These are phyloP conservation scores for Ectropis crepuscularia DNA, from an alignment of 2,888 invertebrate genomes.

Conservation along the genomic window DNA sequence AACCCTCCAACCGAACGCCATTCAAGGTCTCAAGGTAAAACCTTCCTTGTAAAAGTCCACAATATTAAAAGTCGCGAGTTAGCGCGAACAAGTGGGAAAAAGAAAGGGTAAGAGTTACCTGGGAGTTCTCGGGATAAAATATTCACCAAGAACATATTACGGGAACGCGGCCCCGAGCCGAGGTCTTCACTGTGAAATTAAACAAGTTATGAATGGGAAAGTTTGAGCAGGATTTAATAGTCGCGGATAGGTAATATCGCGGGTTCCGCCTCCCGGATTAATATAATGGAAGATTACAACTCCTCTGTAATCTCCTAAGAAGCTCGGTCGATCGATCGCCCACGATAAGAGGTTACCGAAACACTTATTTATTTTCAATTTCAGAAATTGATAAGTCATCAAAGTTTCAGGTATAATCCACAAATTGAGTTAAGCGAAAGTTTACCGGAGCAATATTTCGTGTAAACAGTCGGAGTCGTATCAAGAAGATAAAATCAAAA, in stretches of 20 bases:
- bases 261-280: conserved; percentile 25
- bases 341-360: conserved; percentile 11
- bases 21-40: conserved; percentile 20
- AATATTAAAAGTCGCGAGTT: conserved; percentile 62
- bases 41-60: conserved; percentile 37
- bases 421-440: conserved; percentile 22
- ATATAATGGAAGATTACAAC: conserved; percentile 25
- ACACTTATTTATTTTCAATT: conserved; percentile 26
- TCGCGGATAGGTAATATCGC: conserved; percentile 56
- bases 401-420: conserved; percentile 20
- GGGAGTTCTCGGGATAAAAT: conserved; percentile 52
- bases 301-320: conserved; percentile 16
- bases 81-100: conserved; percentile 57
- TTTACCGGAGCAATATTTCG: conserved; percentile 14
- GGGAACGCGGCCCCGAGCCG: conserved; percentile 48
- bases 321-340: conserved; percentile 8
- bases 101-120: conserved; percentile 54
- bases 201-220: conserved; percentile 68
- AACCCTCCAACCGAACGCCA: conserved; percentile 15
- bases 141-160: conserved; percentile 62
- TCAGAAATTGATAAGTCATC: conserved; percentile 25
- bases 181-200: conserved; percentile 64
- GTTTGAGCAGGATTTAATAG: conserved; percentile 58
- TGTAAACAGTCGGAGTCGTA: conserved; percentile 24
- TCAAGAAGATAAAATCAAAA: conserved; percentile 41